Evolutionary conservation across 2,113 vertebrate species (phyloP).

Genomic region (Nyctereutes procyonoides): DNA sequence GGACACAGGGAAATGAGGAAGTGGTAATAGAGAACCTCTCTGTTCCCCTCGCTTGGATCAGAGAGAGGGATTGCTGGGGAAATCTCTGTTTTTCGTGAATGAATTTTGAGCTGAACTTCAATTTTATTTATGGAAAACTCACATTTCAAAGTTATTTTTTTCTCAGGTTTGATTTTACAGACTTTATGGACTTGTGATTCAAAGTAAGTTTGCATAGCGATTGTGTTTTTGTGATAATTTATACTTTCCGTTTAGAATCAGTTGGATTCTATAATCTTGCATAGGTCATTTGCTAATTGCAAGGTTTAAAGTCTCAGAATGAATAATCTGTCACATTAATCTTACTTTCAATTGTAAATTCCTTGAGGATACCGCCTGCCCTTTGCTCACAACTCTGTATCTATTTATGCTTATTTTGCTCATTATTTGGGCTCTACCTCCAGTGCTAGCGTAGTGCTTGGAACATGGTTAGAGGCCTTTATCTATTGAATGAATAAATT

Average conservation of each 20-base stretch:
- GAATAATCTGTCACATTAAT: background rate
- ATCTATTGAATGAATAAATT: background rate
- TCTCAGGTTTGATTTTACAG: background rate
- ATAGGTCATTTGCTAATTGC: background rate
- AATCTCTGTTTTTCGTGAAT: background rate
- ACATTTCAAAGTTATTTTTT: background rate
- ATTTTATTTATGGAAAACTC: background rate
- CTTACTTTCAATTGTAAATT: background rate
- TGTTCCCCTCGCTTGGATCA: background rate
- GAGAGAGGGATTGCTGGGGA: background rate
- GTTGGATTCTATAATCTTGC: background rate
- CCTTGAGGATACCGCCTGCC: background rate
- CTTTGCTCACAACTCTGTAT: background rate
- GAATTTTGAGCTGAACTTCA: background rate
- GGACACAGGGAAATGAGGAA: background rate
- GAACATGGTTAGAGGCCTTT: background rate
- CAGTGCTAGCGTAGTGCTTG: background rate
- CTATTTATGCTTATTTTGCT: background rate
- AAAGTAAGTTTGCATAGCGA: background rate
- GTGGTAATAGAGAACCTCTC: background rate
- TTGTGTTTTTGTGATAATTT: background rate
- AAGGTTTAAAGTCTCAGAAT: constrained; percentile 12
- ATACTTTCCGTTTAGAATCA: background rate
- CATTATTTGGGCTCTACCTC: background rate
- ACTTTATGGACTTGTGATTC: constrained; percentile 2